A percentile compares a stretch with the other conserved stretches of the same genome.
Conservation (phyloP, 2,113 vertebrate species). For the Corythoichthys haematopterus region DNA sequence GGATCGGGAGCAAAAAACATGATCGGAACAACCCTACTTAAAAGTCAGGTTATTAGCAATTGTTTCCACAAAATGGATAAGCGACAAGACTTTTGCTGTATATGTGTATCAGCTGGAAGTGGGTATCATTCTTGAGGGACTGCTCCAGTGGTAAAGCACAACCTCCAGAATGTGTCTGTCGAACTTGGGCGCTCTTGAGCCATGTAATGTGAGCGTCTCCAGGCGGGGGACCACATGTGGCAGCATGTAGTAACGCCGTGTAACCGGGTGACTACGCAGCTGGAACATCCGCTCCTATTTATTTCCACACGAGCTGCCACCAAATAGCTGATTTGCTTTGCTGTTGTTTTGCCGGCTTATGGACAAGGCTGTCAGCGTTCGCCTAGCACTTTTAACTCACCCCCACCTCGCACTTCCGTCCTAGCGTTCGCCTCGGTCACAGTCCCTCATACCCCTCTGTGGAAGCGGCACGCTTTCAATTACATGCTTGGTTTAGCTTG, state of each 20-base stretch:
- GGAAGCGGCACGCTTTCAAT: conserved; percentile 76
- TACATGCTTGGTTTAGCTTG: conserved; percentile 74
- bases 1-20: too few relatives aligned
- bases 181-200: conserved; percentile 35
- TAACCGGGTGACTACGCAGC: conserved; percentile 15
- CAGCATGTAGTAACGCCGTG: conserved; percentile 27
- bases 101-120: too few relatives aligned
- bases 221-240: conserved; percentile 29
- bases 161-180: conserved; percentile 47
- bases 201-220: conserved; percentile 46
- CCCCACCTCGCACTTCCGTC: conserved; percentile 27
- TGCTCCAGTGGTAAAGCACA: conserved; percentile 25
- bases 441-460: conserved; percentile 26
- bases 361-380: conserved; percentile 43
- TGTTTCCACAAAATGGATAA: too few relatives aligned
- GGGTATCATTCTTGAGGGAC: background rate
- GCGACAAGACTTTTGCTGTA: too few relatives aligned
- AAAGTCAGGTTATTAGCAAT: too few relatives aligned
- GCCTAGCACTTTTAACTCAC: conserved; percentile 30
- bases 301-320: conserved; percentile 47
- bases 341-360: conserved; percentile 51
- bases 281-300: conserved; percentile 14
- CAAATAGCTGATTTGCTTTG: conserved; percentile 69
- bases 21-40: too few relatives aligned
- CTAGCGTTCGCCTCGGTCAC: conserved; percentile 5